phyloP scores from a whole-genome alignment of 2,113 vertebrate species.

The Chiloscyllium plagiosum region DNA sequence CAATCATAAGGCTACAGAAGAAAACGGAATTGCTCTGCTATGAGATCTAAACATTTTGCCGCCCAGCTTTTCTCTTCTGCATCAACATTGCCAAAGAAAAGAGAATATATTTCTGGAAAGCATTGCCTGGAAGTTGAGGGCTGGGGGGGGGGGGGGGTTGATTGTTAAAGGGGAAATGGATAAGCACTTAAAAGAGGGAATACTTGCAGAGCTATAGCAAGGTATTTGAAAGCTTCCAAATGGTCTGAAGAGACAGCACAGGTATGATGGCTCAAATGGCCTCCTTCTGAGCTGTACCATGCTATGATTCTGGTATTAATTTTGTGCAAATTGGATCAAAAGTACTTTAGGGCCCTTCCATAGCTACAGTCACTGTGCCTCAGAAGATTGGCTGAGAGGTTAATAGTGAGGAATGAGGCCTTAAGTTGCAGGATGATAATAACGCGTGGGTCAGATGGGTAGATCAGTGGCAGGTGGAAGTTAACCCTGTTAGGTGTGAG shows the following conservation, averaged over 20 bases:
- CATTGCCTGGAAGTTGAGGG: background rate
- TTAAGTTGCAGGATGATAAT: too few relatives aligned
- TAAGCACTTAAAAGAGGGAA: background rate
- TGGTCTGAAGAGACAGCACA: background rate
- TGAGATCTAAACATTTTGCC: background rate
- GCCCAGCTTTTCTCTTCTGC: background rate
- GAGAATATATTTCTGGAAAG: background rate
- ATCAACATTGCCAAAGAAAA: background rate
- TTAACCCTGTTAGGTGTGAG: too few relatives aligned
- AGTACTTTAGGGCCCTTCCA: background rate
- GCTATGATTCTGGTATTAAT: background rate
- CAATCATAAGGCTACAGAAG: background rate
- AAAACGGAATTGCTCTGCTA: background rate
- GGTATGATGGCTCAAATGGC: background rate
- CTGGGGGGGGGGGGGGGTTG: too few relatives aligned
- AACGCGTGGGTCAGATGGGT: too few relatives aligned
- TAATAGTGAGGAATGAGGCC: too few relatives aligned
- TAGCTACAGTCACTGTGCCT: background rate
- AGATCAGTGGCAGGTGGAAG: too few relatives aligned
- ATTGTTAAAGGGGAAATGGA: background rate
- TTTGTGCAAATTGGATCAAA: background rate
- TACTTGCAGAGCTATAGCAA: background rate
- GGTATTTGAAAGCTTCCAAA: too few relatives aligned
- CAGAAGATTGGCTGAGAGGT: background rate
- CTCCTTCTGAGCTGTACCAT: background rate